A percentile compares a stretch with the other conserved stretches of the same genome.
Evolutionary conservation across 2,888 invertebrate species (phyloP).

Genomic region (Troglohyphantes excavatus): DNA sequence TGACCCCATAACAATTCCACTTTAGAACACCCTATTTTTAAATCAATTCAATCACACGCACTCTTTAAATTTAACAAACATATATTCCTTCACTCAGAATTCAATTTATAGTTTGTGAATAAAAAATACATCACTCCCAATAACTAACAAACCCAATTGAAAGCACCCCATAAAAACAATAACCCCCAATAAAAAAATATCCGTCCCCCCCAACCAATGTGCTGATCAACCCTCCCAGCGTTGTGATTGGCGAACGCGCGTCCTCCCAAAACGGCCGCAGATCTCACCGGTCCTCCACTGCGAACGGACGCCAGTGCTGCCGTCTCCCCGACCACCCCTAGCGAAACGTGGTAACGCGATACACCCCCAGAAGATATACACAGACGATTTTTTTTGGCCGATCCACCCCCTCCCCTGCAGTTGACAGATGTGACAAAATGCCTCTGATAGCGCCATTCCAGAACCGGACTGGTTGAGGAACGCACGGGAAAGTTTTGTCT

Average conservation of each 20-base stretch:
- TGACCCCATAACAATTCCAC: too few relatives aligned
- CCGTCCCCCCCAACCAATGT: not conserved
- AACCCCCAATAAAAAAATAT: not conserved
- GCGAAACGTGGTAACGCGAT: slow-evolving; percentile 20
- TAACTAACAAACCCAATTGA: too few relatives aligned
- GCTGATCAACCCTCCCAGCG: slow-evolving; percentile 9
- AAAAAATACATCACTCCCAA: too few relatives aligned
- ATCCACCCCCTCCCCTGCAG: not conserved
- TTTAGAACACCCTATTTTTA: too few relatives aligned
- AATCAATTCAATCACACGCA: too few relatives aligned
- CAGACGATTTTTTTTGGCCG: not conserved
- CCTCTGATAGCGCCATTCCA: slow-evolving; percentile 2
- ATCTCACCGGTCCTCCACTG: slow-evolving; percentile 44
- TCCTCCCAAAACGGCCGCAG: slow-evolving; percentile 43
- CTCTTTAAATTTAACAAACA: too few relatives aligned
- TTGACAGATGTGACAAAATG: slow-evolving; percentile 54
- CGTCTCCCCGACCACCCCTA: not conserved
- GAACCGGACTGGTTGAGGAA: slow-evolving; percentile 37
- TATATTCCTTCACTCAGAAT: too few relatives aligned
- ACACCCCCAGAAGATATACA: slow-evolving; percentile 18
- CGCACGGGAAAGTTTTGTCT: not conserved
- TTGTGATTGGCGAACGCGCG: slow-evolving; percentile 43
- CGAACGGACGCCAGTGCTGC: slow-evolving; percentile 40
- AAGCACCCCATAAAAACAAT: not conserved
- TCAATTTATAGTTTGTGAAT: too few relatives aligned